Conservation (phyloP, 2,888 invertebrate species). For the Lepidochitona cinerea region DNA sequence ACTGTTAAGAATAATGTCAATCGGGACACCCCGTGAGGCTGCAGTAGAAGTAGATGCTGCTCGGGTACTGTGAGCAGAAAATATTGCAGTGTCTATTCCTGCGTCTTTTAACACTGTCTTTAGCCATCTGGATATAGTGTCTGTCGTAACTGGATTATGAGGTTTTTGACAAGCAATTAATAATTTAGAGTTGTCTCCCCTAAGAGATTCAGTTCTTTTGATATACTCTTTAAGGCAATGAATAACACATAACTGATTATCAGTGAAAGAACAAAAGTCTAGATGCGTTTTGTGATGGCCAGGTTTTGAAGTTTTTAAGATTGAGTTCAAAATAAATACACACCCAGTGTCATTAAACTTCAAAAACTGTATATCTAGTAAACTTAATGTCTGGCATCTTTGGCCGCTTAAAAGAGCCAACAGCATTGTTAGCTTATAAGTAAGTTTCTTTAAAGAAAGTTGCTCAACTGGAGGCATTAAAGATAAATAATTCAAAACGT, state of each 20-base stretch:
- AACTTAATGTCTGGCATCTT: neutral
- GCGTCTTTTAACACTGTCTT: neutral
- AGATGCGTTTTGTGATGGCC: neutral
- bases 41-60: conserved; percentile 21
- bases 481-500: neutral
- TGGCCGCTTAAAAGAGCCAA: conserved; percentile 7
- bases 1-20: conserved; percentile 14
- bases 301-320: neutral
- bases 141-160: neutral
- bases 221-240: neutral
- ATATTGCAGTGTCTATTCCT: neutral
- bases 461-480: neutral
- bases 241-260: neutral
- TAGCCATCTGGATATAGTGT: conserved; percentile 3
- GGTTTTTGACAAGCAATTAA: neutral
- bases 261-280: neutral
- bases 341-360: neutral
- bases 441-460: neutral
- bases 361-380: neutral
- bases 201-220: neutral
- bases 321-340: neutral
- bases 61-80: conserved; percentile 14
- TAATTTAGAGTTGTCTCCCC: neutral
- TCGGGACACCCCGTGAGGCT: conserved; percentile 1
- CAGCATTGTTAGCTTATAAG: neutral